A percentile compares a stretch with the other conserved stretches of the same genome.
These are phyloP conservation scores for Gnatocerus cornutus DNA, from an alignment of 2,888 invertebrate genomes.

Conservation along the genomic window DNA sequence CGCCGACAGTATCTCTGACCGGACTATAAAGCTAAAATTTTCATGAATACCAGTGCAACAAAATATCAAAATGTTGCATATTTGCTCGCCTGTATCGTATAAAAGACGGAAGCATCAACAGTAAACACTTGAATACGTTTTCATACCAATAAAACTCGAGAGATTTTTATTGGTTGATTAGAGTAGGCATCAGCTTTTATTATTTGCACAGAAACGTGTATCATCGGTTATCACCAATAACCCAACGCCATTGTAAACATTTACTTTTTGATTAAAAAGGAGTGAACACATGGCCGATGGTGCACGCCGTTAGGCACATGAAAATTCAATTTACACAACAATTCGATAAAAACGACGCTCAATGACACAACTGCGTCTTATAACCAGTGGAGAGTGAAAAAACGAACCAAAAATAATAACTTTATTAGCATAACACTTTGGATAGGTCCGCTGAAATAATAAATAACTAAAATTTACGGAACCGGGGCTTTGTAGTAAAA, in stretches of 20 bases:
- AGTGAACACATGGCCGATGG: constrained; percentile 44
- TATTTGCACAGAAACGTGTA: constrained; percentile 37
- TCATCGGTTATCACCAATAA: constrained; percentile 40
- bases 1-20: too few species aligned
- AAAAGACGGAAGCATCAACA: constrained; percentile 10
- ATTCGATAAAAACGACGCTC: constrained; percentile 6
- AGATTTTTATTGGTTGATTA: constrained; percentile 23
- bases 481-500: too few species aligned
- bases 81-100: too few species aligned
- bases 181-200: constrained; percentile 21
- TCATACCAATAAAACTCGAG: constrained; percentile 3
- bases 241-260: constrained; percentile 38
- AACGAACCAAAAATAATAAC: constrained; percentile 7
- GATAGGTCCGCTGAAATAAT: too few species aligned
- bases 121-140: constrained; percentile 13
- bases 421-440: neutral
- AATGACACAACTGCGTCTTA: constrained; percentile 1
- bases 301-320: constrained; percentile 41
- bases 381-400: constrained; percentile 22
- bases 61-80: too few species aligned
- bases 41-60: too few species aligned
- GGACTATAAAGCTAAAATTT: too few species aligned
- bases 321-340: constrained; percentile 42
- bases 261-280: constrained; percentile 48
- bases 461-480: too few species aligned